A percentile compares a stretch with the other conserved stretches of the same genome.
Conservation (phyloP, 2,113 vertebrate species). For the Hirundichthys speculiger region DNA sequence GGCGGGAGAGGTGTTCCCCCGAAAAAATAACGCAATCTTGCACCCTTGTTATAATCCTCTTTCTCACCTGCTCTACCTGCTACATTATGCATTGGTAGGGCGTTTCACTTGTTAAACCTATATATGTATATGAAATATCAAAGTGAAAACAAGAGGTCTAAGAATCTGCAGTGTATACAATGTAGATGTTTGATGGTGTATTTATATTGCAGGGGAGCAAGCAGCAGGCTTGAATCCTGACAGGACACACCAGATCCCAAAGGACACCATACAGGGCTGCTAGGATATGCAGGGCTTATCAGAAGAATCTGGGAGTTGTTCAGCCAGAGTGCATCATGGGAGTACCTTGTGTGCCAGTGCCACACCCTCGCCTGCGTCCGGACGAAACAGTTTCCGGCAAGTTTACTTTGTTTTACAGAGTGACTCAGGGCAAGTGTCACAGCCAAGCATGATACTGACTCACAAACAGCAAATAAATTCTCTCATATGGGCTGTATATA, state of each 20-base stretch:
- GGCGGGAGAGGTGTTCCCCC: no score
- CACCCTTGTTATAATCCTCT: no score
- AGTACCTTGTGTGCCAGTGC: slow-evolving; percentile 18
- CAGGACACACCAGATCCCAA: slow-evolving; percentile 17
- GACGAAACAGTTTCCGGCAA: slow-evolving; percentile 60
- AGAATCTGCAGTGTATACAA: no score
- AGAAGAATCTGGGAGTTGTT: slow-evolving; percentile 51
- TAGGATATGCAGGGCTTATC: slow-evolving; percentile 36
- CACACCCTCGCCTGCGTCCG: slow-evolving; percentile 27
- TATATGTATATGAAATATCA: no score
- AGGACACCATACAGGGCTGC: slow-evolving; percentile 28
- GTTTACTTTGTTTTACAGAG: slow-evolving; percentile 75
- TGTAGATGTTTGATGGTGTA: background rate
- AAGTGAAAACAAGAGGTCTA: no score
- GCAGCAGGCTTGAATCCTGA: slow-evolving; percentile 30
- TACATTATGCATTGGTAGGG: no score
- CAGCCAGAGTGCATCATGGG: slow-evolving; percentile 40
- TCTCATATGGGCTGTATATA: slow-evolving; percentile 55
- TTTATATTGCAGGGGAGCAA: slow-evolving; percentile 4
- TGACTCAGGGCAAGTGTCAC: slow-evolving; percentile 69
- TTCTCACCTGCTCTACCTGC: no score
- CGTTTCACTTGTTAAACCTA: no score
- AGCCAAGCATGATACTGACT: slow-evolving; percentile 77
- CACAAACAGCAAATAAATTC: slow-evolving; percentile 71
- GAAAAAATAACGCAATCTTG: no score